Evolutionary conservation across 2,888 invertebrate genomes (phyloP), one percentile per base, ranked within the genome.

Genomic region (Ornithoptera alexandrae): DNA sequence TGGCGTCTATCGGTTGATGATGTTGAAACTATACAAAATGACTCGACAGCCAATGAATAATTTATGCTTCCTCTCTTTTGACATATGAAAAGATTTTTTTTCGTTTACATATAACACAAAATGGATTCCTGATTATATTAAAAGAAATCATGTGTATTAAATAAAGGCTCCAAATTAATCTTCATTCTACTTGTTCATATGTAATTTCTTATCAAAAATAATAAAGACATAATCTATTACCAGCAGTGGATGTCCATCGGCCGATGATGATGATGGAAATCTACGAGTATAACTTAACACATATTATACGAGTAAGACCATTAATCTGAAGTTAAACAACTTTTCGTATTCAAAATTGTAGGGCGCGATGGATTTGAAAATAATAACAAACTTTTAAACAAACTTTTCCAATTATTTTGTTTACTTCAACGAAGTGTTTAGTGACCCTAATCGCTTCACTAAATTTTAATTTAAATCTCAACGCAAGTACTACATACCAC

Each of bases 321-420:
- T 50, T 50, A 50, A 50, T 20, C 0, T 65, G 58, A 59, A 59
- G 59, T 59, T 24, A 8, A 58, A 20, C 18, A 59, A 59, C 59
- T 30, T 59, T 30, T 59, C 3, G 30, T 59, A 3, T 59, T 59
- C 5, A 30, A 30, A 17, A 1, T 15, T 59, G 20, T 30, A 59
- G 0, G 59, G 20, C 2, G 20, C 24, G 30, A 30, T 15, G 59
- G 59, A 24, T 59, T 59, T 24, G 59, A 59, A 39, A 59, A 22
- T 24, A 59, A 59, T 30, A 59, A 59, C 59, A 59, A 59, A 59
- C 22, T 59, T 15, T 59, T 24, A 15, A 30, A 30, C 59, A 59
- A 59, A 30, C 59, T 59, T 59, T 59, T 30, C 59, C 20, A 59
- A 59, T 59, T 24, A 59, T 17, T 24, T 10, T 59, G 59, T 59